Evolutionary conservation across 2,797 vertebrate genomes (phyloP).

Genomic region (Orestias chungarensis): DNA sequence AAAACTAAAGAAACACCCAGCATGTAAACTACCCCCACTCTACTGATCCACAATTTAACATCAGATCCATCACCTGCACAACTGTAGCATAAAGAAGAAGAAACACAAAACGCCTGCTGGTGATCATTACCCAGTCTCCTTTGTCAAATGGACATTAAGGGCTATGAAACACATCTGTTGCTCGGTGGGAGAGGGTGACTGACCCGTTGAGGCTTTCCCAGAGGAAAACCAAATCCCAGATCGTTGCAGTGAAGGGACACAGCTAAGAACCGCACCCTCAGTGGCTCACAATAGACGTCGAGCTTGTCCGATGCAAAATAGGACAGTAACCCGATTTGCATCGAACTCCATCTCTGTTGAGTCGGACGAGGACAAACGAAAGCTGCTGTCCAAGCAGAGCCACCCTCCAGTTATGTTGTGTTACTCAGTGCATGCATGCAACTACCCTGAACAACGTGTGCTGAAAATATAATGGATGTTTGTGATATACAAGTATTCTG

Average conservation of each 20-base stretch:
- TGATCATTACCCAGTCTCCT: constrained; percentile 78
- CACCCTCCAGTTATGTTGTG: constrained; percentile 76
- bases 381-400: constrained; percentile 75
- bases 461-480: constrained; percentile 82
- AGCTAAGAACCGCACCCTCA: constrained; percentile 21
- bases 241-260: constrained; percentile 31
- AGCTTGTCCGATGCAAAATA: constrained; percentile 32
- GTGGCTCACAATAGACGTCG: constrained; percentile 16
- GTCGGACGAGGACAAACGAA: constrained; percentile 31
- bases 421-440: constrained; percentile 85
- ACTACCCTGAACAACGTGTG: constrained; percentile 81
- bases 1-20: constrained; percentile 51
- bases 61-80: constrained; percentile 74
- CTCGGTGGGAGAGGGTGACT: constrained; percentile 63
- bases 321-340: constrained; percentile 36
- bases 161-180: constrained; percentile 79
- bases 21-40: constrained; percentile 34
- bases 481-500: constrained; percentile 79
- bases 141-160: constrained; percentile 80
- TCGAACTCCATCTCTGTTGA: constrained; percentile 48
- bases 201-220: constrained; percentile 38
- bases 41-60: constrained; percentile 51
- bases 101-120: constrained; percentile 48
- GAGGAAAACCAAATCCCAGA: constrained; percentile 40
- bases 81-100: constrained; percentile 78